phyloP scores from a whole-genome alignment of 1,140 invertebrate species.

The Cyclargus thomasi region DNA sequence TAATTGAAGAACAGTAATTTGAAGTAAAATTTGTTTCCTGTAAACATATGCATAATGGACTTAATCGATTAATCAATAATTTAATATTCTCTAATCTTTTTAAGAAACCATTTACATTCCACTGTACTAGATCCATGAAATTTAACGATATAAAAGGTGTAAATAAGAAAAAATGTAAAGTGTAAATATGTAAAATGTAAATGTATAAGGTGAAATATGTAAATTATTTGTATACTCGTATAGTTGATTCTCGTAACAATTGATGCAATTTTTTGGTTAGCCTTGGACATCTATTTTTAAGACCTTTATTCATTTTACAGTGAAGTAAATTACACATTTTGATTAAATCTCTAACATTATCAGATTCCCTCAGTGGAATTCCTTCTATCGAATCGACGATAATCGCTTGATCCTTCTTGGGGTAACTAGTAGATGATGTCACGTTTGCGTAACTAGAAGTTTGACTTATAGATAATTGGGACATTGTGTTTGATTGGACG shows the following conservation, averaged over 20 bases:
- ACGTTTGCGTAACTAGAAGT: slow-evolving; percentile 27
- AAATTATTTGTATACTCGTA: neutral
- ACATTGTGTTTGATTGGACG: neutral
- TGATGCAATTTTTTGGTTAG: slow-evolving; percentile 28
- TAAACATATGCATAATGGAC: slow-evolving; percentile 32
- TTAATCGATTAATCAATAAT: slow-evolving; percentile 24
- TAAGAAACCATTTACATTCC: slow-evolving; percentile 32
- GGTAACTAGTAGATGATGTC: slow-evolving; percentile 21
- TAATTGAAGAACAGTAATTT: slow-evolving; percentile 22
- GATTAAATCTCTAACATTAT: slow-evolving; percentile 27
- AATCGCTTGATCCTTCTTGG: slow-evolving; percentile 28
- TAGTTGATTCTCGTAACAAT: slow-evolving; percentile 18
- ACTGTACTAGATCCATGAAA: slow-evolving; percentile 29
- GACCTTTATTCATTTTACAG: slow-evolving; percentile 28
- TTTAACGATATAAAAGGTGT: no score
- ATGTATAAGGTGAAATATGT: neutral
- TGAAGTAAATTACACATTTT: slow-evolving; percentile 27
- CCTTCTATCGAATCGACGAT: slow-evolving; percentile 26
- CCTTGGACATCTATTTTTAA: slow-evolving; percentile 34
- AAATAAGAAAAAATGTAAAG: no score
- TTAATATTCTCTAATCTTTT: slow-evolving; percentile 30
- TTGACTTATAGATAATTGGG: no score
- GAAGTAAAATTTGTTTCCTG: slow-evolving; percentile 43
- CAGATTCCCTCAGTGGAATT: slow-evolving; percentile 25
- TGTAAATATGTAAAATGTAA: no score